phyloP scores from a whole-genome alignment of 1,140 invertebrate species.

The Psix sp. region DNA sequence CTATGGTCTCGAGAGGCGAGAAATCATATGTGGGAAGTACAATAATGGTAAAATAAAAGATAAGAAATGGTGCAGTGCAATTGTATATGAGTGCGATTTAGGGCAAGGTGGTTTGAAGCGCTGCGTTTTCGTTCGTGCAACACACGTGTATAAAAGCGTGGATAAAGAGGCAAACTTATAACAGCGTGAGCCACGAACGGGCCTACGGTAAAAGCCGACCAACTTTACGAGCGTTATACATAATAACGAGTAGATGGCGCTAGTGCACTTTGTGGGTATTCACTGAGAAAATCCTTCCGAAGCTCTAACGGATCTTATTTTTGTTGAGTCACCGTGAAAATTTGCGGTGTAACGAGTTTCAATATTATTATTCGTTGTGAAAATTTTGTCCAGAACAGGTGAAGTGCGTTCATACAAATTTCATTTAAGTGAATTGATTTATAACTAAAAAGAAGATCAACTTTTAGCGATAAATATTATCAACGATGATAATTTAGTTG shows the following conservation, averaged over 20 bases:
- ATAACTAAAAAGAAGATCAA: constrained; percentile 20
- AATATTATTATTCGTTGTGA: constrained; percentile 48
- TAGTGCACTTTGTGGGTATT: constrained; percentile 32
- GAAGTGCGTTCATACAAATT: constrained; percentile 31
- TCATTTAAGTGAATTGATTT: constrained; percentile 27
- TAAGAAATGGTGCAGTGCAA: constrained; percentile 42
- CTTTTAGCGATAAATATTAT: no score
- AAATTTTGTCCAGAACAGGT: constrained; percentile 29
- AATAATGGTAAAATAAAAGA: constrained; percentile 53
- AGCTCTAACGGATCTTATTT: constrained; percentile 35
- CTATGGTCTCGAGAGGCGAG: constrained; percentile 30
- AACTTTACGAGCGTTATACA: constrained; percentile 55
- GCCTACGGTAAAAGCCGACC: constrained; percentile 59
- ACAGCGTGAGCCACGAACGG: constrained; percentile 51
- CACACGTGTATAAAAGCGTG: constrained; percentile 43
- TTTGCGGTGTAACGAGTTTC: constrained; percentile 50
- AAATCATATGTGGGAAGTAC: constrained; percentile 46
- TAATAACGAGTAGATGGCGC: constrained; percentile 44
- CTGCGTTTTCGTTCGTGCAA: constrained; percentile 56
- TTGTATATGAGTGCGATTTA: constrained; percentile 58
- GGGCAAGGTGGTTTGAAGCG: constrained; percentile 59
- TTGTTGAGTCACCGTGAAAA: constrained; percentile 39
- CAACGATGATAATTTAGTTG: no score
- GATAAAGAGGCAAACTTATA: constrained; percentile 69
- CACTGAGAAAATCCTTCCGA: constrained; percentile 31